Evolutionary conservation across 2,888 invertebrate genomes (phyloP), one percentile per base, ranked within the genome.

Genomic region (Polydrusus pterygomalis): DNA sequence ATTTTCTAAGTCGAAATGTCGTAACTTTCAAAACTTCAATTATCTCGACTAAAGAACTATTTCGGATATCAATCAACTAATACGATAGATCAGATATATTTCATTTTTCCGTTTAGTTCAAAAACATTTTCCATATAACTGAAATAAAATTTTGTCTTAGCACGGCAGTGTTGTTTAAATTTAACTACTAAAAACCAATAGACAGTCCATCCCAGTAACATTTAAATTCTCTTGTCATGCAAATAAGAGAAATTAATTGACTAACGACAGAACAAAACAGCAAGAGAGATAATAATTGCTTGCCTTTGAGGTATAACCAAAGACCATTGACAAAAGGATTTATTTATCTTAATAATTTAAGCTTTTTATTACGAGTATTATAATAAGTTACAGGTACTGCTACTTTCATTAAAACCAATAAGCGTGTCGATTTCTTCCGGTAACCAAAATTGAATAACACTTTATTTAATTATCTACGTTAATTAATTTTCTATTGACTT

Each of bases 361-460:
- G n/a, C n/a, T 47, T 17, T 51, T 51, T 18, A 8, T 20, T 20
- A 17, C 18, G 8, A 20, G 18, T 6, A 17, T 20, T 51, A 43
- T 43, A 43, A 43, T 43, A 8, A 34, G 47, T 8, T 11, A 20
- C 9, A 20, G 8, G 20, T 17, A 10, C 11, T 10, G 18, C 2
- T 51, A 51, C 51, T 51, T 51, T 51, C 51, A 51, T 51, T 20
- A 51, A 20, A 51, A 51, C 11, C 20, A 51, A 51, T 51, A 11
- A 51, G 17, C 51, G 51, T 20, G 51, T 51, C 20, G 20, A 11
- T 20, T 51, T 20, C 51, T 51, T 51, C 51, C 51, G 51, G 8
- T 51, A 20, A 20, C 51, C 2, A 51, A 18, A 20, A 18, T 20
- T 51, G 20, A 51, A 20, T 20, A 51, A 51, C 20, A 51, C 51